Evolutionary conservation across 2,113 vertebrate species (phyloP), one percentile per base, ranked within the genome.

Genomic region (Vireo altiloquus): DNA sequence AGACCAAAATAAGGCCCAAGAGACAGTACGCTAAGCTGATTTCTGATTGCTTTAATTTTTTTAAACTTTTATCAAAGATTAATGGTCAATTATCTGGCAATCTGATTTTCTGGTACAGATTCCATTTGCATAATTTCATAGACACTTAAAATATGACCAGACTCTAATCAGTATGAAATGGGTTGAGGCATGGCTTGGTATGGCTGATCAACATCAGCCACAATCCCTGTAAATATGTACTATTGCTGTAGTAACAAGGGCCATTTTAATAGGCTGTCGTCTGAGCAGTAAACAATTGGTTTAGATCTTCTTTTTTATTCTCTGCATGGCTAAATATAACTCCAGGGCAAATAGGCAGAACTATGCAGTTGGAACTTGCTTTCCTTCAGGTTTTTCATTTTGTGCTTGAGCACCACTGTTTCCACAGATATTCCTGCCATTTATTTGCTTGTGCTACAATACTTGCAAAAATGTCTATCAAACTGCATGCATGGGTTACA

Each of bases 11-110:
- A 94, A 97, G 92, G 91, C 90, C 96, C 97, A 72, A 74, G 92
- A 94, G 96, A 94, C 91, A 54, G 59, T 59, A 78, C 0, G 22
- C 91, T 97, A 97, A 97, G 96, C 96, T 97, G 97, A 97, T 95
- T 96, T 92, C 80, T 87, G 91, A 95, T 94, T 95, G 61, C 94
- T 96, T 89, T 96, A 94, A 94, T 94, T 96, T 96, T 96, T 95
- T 94, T 94, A 76, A 97, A 95, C 87, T 96, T 96, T 96, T 96
- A 94, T 96, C 84, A 94, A 95, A 97, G 97, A 96, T 96, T 95
- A 97, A 96, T 94, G 87, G 92, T 96, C 95, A 97, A 91, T 96
- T 97, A 97, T 97, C 95, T 96, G 72, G 82, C 79, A 96, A 97
- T 96, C 96, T 97, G 96, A 96, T 97, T 96, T 97, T 94, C 95